phyloP scores from a whole-genome alignment of 2,113 vertebrate species.

The Carettochelys insculpta region DNA sequence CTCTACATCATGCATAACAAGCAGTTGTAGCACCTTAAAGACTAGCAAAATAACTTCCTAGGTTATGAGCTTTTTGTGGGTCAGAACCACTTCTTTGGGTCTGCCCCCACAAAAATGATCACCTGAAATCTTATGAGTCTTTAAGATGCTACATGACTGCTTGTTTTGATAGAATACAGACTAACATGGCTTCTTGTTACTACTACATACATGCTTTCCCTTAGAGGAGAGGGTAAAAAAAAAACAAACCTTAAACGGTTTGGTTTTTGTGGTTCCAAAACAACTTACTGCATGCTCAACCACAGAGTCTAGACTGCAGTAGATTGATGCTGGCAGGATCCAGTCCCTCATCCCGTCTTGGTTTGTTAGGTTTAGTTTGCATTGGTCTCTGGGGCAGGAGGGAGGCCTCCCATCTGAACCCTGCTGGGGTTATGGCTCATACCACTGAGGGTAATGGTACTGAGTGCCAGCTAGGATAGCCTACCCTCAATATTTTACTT shows the following conservation, averaged over 20 bases:
- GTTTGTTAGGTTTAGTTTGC: accelerated
- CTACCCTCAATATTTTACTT: not conserved
- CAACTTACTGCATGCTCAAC: not conserved
- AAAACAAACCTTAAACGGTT: no score
- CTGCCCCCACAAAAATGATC: no score
- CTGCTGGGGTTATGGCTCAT: not conserved
- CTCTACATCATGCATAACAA: not conserved
- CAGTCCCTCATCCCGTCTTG: not conserved
- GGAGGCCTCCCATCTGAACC: accelerated
- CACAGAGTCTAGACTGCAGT: accelerated
- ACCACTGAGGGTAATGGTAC: not conserved
- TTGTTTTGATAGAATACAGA: no score
- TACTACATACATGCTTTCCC: not conserved
- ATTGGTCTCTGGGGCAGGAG: accelerated
- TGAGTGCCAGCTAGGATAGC: not conserved
- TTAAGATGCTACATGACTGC: no score
- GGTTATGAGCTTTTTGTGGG: no score
- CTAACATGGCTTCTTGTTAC: no score
- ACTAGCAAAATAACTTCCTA: no score
- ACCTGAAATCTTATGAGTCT: no score
- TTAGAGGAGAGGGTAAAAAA: not conserved
- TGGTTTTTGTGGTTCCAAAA: not conserved
- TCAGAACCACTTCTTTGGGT: no score
- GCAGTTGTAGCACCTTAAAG: no score
- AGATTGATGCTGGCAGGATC: not conserved